Conservation (phyloP, 1,140 invertebrate species). For the Chrysoperla carnea region DNA sequence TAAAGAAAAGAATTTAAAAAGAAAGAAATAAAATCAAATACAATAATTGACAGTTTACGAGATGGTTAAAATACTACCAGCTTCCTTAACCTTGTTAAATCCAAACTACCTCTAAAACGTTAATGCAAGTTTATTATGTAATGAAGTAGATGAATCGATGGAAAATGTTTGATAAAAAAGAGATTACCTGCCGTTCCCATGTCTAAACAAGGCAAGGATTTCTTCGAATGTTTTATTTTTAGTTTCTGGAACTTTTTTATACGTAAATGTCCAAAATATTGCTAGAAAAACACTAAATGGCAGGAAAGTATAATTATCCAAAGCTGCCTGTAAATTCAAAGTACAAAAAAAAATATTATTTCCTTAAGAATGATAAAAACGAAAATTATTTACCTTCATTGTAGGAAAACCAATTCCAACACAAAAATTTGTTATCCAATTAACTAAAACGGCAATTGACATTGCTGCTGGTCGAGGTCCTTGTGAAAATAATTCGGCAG, state of each 20-base stretch:
- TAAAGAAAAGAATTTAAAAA: no score
- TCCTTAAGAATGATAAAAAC: not conserved
- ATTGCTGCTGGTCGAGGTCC: constrained; percentile 91
- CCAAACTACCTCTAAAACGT: no score
- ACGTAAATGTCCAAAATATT: constrained; percentile 94
- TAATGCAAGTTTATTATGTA: constrained; percentile 5
- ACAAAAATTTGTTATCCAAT: constrained; percentile 96
- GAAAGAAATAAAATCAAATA: no score
- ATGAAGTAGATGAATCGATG: constrained; percentile 4
- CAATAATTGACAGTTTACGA: no score
- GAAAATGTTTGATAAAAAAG: constrained; percentile 12
- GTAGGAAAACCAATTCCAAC: constrained; percentile 90
- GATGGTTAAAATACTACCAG: no score
- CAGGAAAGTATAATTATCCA: constrained; percentile 93
- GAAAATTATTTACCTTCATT: constrained; percentile 52
- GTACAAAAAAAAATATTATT: not conserved
- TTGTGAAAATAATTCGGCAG: constrained; percentile 94
- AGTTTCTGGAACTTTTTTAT: constrained; percentile 95
- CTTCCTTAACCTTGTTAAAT: no score
- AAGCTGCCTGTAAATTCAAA: constrained; percentile 47
- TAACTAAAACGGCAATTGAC: constrained; percentile 93
- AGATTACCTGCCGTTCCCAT: constrained; percentile 67
- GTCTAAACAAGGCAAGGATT: constrained; percentile 79
- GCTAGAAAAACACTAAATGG: constrained; percentile 91
- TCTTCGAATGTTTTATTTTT: constrained; percentile 98